A percentile compares a stretch with the other conserved stretches of the same genome.
Evolutionary conservation across 1,140 invertebrate genomes (phyloP).

Genomic region (Tribolium madens): DNA sequence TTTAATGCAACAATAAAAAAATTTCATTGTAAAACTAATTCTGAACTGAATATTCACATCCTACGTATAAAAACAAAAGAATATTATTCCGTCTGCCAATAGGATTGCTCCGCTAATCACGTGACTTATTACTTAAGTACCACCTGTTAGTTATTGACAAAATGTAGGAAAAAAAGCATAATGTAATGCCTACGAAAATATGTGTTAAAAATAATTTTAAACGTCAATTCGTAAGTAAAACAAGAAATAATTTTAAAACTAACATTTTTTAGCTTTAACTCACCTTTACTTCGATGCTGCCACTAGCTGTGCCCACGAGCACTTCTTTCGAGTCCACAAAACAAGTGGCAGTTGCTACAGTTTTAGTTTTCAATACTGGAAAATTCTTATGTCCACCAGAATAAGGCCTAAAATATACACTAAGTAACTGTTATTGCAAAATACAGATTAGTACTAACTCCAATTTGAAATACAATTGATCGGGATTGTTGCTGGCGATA

Average conservation of each 20-base stretch:
- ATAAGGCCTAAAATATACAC: conserved; percentile 28
- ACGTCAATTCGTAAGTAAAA: too few relatives aligned
- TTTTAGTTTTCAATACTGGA: conserved; percentile 45
- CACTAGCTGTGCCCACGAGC: conserved; percentile 48
- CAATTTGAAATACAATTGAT: conserved; percentile 49
- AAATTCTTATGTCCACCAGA: conserved; percentile 33
- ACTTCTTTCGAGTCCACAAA: conserved; percentile 51
- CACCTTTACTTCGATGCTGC: conserved; percentile 50
- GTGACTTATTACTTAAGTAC: background rate
- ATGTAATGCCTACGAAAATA: too few relatives aligned
- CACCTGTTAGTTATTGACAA: background rate
- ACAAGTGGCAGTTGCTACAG: conserved; percentile 52
- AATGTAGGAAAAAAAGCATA: too few relatives aligned
- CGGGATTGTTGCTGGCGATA: conserved; percentile 39
- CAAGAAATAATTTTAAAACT: too few relatives aligned
- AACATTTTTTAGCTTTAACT: conserved; percentile 8
- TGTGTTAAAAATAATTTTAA: too few relatives aligned
- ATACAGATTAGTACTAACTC: conserved; percentile 49
- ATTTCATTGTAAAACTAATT: too few relatives aligned
- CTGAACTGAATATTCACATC: too few relatives aligned
- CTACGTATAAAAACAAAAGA: too few relatives aligned
- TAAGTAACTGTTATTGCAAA: conserved; percentile 2
- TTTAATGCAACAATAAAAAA: too few relatives aligned
- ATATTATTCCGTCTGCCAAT: too few relatives aligned
- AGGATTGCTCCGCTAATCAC: background rate